Evolutionary conservation across 2,888 invertebrate genomes (phyloP), one percentile per base, ranked within the genome.

Genomic region (Troilus luridus): DNA sequence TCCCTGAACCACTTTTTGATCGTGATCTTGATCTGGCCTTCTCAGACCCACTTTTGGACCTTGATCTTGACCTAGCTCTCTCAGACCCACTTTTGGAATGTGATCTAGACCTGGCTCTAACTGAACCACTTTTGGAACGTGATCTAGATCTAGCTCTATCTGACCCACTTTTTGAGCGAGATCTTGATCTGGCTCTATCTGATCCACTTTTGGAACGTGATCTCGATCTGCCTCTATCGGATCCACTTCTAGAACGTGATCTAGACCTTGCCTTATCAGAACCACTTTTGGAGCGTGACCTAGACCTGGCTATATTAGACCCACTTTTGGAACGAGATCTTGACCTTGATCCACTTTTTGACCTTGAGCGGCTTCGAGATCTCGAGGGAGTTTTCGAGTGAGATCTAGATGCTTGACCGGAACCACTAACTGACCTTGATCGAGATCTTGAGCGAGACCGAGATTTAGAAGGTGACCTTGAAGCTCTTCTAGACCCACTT

Each of bases 31-130:
- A 91, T 62, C 91, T 92, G 12, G 93, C 93, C 60, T 11, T 92
- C 72, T 92, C 88, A 88, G 89, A 93, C 93, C 90, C 92, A 92
- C 58, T 93, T 17, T 91, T 60, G 1, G 93, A 93, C 88, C 93
- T 92, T 8, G 93, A 94, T 60, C 93, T 93, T 10, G 94, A 93
- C 89, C 92, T 93, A 21, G 93, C 92, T 92, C 90, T 81, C 93
- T 93, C 27, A 89, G 94, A 93, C 60, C 93, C 90, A n/a, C 93
- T 93, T 89, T 93, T 93, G 17, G 94, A 94, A 89, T 93, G 92
- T 17, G 93, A 93, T 90, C 93, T 91, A 0, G 93, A 93, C 12
- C 92, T 59, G 12, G 89, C 90, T 90, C 88, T 93, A 93, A 88
- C 24, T 59, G 90, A 90, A 19, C 92, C 92, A 88, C 64, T 91